A percentile compares a stretch with the other conserved stretches of the same genome.
Evolutionary conservation across 2,113 vertebrate genomes (phyloP).

Genomic region (Propithecus coquereli): DNA sequence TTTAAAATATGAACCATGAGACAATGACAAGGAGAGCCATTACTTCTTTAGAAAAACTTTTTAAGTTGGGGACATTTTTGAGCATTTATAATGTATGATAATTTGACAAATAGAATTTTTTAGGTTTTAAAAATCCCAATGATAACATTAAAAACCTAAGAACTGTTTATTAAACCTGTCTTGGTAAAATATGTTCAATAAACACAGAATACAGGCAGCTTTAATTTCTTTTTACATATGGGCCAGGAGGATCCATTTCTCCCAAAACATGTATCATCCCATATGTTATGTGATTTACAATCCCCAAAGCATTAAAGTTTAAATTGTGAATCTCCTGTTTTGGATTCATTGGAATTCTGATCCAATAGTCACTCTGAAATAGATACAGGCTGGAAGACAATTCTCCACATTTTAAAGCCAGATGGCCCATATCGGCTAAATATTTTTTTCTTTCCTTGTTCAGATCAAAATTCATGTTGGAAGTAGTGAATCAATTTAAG

Average conservation of each 20-base stretch:
- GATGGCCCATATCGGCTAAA: slow-evolving; percentile 70
- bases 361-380: slow-evolving; percentile 48
- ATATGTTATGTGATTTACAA: slow-evolving; percentile 70
- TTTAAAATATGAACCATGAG: neutral
- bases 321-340: slow-evolving; percentile 56
- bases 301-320: slow-evolving; percentile 70
- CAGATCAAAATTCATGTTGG: slow-evolving; percentile 55
- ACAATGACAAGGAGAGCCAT: neutral
- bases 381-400: slow-evolving; percentile 54
- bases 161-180: slow-evolving; percentile 23
- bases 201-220: slow-evolving; percentile 45
- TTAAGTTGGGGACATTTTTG: neutral
- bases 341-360: slow-evolving; percentile 65
- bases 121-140: neutral
- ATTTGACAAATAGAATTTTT: slow-evolving; percentile 6
- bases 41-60: neutral
- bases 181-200: slow-evolving; percentile 54
- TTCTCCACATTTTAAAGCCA: slow-evolving; percentile 67
- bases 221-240: slow-evolving; percentile 59
- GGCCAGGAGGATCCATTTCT: slow-evolving; percentile 39
- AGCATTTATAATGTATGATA: slow-evolving; percentile 31
- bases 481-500: slow-evolving; percentile 62
- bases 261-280: slow-evolving; percentile 52
- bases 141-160: neutral
- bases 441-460: slow-evolving; percentile 61